Base-by-base conservation (phyloP, 1,140 invertebrate genomes). In the Lepidostoma basale region DNA sequence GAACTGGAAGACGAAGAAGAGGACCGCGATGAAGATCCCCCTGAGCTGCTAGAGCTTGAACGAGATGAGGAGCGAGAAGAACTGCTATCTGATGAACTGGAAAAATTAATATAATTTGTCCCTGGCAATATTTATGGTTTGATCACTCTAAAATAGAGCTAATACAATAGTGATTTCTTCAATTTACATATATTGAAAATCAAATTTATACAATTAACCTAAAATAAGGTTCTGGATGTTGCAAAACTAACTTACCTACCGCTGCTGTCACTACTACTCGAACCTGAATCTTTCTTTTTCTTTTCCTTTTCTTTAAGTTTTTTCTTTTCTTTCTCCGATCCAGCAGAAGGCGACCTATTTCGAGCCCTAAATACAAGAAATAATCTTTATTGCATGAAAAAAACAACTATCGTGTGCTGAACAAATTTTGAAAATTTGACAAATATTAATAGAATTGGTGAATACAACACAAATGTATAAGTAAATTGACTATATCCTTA, bases 81-180 rank as follows among this genome's bases (percentile, higher is more conserved):
- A 73, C 88, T 92, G 74, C 90, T 92, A 12, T 90, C 88, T 4
- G 91, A 92, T 14, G 91, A 92, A 79, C 90, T 92, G 71, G 72
- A 76, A 78, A 73, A 23, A 73, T n/a, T n/a, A n/a, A n/a, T n/a
- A n/a, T 6, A 5, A 33, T 33, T 33, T 33, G 30, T 6, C 6
- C 30, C 30, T 33, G 5, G 30, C 12, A 5, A 5, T 5, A 6
- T 33, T 33, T 33, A 33, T n/a, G n/a, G n/a, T n/a, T n/a, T n/a
- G n/a, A n/a, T n/a, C n/a, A n/a, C n/a, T n/a, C n/a, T n/a, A n/a
- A n/a, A n/a, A n/a, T n/a, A n/a, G n/a, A n/a, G n/a, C n/a, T n/a
- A n/a, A n/a, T n/a, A n/a, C n/a, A n/a, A n/a, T n/a, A n/a, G n/a
- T n/a, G n/a, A n/a, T n/a, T n/a, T n/a, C n/a, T n/a, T n/a, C n/a